phyloP scores from a whole-genome alignment of 2,797 vertebrate genomes.

The Sternarchorhynchus goeldii region DNA sequence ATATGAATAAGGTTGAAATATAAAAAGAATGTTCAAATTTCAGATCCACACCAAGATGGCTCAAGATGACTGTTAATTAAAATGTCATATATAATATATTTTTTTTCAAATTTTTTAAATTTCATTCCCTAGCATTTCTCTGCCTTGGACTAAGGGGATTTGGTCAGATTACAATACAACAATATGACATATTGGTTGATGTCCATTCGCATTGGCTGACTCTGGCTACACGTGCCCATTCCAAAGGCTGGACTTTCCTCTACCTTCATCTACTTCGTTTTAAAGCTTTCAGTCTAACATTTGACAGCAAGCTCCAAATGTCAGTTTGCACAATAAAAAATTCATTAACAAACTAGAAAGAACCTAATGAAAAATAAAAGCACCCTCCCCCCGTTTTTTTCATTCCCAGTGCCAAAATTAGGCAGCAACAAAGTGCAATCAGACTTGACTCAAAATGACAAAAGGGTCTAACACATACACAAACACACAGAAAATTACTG shows the following conservation, averaged over 20 bases:
- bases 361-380: neutral
- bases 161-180: too few species aligned
- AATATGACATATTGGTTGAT: too few species aligned
- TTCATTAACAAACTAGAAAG: neutral
- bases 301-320: neutral
- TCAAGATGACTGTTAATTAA: neutral
- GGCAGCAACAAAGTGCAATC: conserved; percentile 35
- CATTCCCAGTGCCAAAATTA: conserved; percentile 8
- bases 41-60: neutral
- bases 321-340: neutral
- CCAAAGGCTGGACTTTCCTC: too few species aligned
- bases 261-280: too few species aligned
- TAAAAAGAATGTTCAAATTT: neutral
- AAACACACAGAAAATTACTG: conserved; percentile 33
- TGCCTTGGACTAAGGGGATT: too few species aligned
- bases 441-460: conserved; percentile 14
- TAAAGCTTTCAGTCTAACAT: neutral
- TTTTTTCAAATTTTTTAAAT: neutral
- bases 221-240: too few species aligned
- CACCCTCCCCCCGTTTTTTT: neutral
- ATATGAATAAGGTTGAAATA: neutral
- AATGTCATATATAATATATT: neutral
- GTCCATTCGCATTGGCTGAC: too few species aligned
- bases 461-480: conserved; percentile 15
- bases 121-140: too few species aligned